These are phyloP conservation scores for Drosophila repleta DNA, from an alignment of 1,140 invertebrate species.

Conservation along the genomic window DNA sequence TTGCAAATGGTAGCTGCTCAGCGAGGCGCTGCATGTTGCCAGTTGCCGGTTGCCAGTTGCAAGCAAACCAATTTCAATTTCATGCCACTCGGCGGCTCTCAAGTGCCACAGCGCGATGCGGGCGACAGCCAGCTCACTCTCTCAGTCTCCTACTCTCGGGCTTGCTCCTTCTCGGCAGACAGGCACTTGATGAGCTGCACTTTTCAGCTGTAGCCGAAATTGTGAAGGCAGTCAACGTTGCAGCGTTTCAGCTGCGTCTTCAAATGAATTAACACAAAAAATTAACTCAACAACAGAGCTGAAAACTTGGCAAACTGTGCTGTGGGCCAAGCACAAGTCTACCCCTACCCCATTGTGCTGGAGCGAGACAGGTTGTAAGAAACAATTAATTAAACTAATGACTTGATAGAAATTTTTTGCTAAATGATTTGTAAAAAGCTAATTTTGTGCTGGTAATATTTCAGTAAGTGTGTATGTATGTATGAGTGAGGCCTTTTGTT, in stretches of 20 bases:
- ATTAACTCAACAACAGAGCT: constrained; percentile 59
- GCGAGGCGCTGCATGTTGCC: constrained; percentile 11
- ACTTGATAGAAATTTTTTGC: constrained; percentile 58
- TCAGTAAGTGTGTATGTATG: too few relatives aligned
- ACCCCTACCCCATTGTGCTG: background rate
- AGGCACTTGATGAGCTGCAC: constrained; percentile 59
- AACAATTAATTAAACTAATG: constrained; percentile 78
- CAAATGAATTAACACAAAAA: constrained; percentile 59
- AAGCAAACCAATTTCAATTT: constrained; percentile 53
- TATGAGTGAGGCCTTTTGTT: too few relatives aligned
- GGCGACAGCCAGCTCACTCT: constrained; percentile 17
- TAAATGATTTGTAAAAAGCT: constrained; percentile 49
- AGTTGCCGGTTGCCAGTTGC: constrained; percentile 18
- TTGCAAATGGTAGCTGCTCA: constrained; percentile 27
- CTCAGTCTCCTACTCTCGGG: background rate
- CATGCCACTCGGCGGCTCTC: constrained; percentile 41
- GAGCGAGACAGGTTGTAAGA: constrained; percentile 24
- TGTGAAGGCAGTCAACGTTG: constrained; percentile 37
- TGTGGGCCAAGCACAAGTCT: background rate
- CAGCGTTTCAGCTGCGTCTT: constrained; percentile 34
- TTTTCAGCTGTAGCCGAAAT: constrained; percentile 56
- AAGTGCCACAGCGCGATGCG: constrained; percentile 35
- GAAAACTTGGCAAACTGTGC: background rate
- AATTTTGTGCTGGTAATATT: constrained; percentile 10
- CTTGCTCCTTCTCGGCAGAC: background rate